A percentile compares a stretch with the other conserved stretches of the same genome.
phyloP scores from a whole-genome alignment of 2,888 invertebrate genomes.

The Melangyna quadrimaculata region DNA sequence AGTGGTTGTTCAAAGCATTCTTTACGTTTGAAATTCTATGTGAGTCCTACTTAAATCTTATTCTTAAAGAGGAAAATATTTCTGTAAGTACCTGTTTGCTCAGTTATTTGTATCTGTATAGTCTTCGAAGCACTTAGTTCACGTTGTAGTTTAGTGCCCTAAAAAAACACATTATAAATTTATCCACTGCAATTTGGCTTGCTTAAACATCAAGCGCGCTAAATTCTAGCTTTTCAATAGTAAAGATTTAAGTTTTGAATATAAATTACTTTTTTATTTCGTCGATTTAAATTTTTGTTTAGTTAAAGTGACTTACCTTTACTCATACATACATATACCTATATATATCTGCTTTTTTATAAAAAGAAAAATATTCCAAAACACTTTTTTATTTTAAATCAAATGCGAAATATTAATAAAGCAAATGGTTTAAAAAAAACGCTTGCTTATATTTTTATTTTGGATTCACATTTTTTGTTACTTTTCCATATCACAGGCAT shows the following conservation, averaged over 20 bases:
- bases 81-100: no score
- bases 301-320: not conserved
- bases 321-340: not conserved
- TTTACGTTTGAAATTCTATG: no score
- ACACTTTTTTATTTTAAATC: not conserved
- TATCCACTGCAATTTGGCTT: not conserved
- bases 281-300: not conserved
- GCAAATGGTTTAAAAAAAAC: constrained; percentile 17
- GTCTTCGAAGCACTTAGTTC: not conserved
- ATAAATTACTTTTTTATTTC: not conserved
- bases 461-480: not conserved
- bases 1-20: no score
- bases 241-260: not conserved
- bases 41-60: no score
- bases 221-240: not conserved
- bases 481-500: not conserved
- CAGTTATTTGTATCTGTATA: no score
- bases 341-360: constrained; percentile 3
- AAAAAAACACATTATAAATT: not conserved
- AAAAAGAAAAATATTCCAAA: not conserved
- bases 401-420: not conserved
- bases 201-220: constrained; percentile 9
- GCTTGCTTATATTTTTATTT: constrained; percentile 17
- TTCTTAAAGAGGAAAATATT: no score
- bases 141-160: not conserved